These are phyloP conservation scores for Lymantria monacha DNA, from an alignment of 2,888 invertebrate genomes.

Conservation along the genomic window DNA sequence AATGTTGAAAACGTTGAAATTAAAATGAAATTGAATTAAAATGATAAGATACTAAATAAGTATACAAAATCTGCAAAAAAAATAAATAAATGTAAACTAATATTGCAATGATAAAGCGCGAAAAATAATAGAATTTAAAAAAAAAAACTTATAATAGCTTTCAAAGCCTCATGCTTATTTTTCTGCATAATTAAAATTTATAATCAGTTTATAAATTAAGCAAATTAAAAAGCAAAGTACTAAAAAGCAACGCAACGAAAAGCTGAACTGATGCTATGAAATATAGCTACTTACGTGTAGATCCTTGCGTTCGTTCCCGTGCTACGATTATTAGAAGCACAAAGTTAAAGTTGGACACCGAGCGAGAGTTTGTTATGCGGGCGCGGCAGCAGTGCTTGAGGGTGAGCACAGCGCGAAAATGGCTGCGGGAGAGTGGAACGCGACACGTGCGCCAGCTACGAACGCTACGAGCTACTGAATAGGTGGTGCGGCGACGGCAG, in stretches of 20 bases:
- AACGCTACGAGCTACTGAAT: slow-evolving; percentile 68
- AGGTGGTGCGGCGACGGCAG: slow-evolving; percentile 55
- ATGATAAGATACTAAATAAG: too few relatives aligned
- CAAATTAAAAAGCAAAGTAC: not conserved
- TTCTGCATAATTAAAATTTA: not conserved
- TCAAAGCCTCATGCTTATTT: too few relatives aligned
- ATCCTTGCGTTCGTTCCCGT: slow-evolving; percentile 29
- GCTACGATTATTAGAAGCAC: slow-evolving; percentile 46
- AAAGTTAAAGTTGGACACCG: slow-evolving; percentile 49
- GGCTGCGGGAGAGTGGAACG: slow-evolving; percentile 35
- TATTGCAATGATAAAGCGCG: too few relatives aligned
- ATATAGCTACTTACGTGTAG: slow-evolving; percentile 50
- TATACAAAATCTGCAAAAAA: too few relatives aligned
- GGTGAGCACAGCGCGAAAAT: slow-evolving; percentile 32
- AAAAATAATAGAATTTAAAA: too few relatives aligned
- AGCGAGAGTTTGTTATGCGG: slow-evolving; percentile 63
- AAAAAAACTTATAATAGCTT: too few relatives aligned
- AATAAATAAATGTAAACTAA: too few relatives aligned
- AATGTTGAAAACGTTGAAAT: too few relatives aligned
- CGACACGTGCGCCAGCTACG: slow-evolving; percentile 69
- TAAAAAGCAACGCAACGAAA: slow-evolving; percentile 3
- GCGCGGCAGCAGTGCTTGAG: slow-evolving; percentile 34
- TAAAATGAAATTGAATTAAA: too few relatives aligned
- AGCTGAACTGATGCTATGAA: slow-evolving; percentile 10
- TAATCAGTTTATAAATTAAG: not conserved